These are phyloP conservation scores for Cardiocondyla obscurior DNA, from an alignment of 1,140 invertebrate genomes.

Conservation along the genomic window DNA sequence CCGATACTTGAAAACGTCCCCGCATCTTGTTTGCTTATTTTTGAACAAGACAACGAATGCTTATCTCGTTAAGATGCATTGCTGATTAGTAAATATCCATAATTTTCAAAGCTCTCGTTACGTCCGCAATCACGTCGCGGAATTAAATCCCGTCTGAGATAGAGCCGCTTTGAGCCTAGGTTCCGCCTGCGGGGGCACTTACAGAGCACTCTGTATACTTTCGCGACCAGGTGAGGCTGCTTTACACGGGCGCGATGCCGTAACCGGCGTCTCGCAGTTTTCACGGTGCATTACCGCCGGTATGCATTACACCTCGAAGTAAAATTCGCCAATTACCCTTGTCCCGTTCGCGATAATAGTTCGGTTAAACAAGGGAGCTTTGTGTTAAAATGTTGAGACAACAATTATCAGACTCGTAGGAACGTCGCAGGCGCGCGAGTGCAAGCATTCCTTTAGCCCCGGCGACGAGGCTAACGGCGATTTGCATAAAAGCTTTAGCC, in stretches of 20 bases:
- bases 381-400: slow-evolving; percentile 25
- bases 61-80: slow-evolving; percentile 32
- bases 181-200: slow-evolving; percentile 28
- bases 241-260: background rate
- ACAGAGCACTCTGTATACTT: slow-evolving; percentile 39
- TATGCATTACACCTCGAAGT: slow-evolving; percentile 27
- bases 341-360: background rate
- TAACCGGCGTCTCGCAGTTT: slow-evolving; percentile 18
- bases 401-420: background rate
- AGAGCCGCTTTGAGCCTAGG: slow-evolving; percentile 32
- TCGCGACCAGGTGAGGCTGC: slow-evolving; percentile 4
- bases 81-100: slow-evolving; percentile 37
- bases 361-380: slow-evolving; percentile 26
- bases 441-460: background rate
- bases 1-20: background rate
- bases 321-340: slow-evolving; percentile 31
- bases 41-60: background rate
- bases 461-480: slow-evolving; percentile 22
- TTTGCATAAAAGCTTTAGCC: slow-evolving; percentile 47
- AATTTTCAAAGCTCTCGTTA: slow-evolving; percentile 47
- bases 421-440: background rate
- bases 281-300: slow-evolving; percentile 8
- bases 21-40: background rate
- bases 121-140: slow-evolving; percentile 25
- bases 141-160: slow-evolving; percentile 41